These are phyloP conservation scores for Muscicapa striata DNA, from an alignment of 2,797 vertebrate species.

Conservation along the genomic window DNA sequence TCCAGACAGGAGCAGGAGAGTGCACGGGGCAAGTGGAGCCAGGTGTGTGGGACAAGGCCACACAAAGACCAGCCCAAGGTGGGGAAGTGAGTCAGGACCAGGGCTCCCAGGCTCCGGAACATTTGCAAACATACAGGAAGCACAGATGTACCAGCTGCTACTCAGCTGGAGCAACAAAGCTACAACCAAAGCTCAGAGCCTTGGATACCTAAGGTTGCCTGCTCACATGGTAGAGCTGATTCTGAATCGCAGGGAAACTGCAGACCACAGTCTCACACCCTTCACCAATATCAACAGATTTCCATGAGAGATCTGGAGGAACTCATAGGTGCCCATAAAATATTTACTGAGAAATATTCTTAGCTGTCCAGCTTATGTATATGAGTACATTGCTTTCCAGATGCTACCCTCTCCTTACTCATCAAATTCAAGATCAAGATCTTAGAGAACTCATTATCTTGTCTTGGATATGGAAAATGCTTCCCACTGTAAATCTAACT, in stretches of 20 bases:
- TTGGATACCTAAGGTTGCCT: not conserved
- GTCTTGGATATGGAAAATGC: not conserved
- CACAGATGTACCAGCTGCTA: not conserved
- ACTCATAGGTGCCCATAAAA: not conserved
- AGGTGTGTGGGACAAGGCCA: not conserved
- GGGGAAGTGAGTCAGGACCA: not conserved
- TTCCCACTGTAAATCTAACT: not conserved
- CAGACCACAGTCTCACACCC: not conserved
- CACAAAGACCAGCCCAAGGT: not conserved
- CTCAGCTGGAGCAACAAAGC: not conserved
- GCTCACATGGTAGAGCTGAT: not conserved
- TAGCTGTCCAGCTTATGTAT: not conserved
- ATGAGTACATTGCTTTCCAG: not conserved
- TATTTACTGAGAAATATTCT: not conserved
- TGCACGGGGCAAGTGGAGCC: rapidly evolving
- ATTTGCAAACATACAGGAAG: not conserved
- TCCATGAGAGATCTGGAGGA: not conserved
- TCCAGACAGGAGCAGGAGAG: not conserved
- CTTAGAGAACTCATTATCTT: not conserved
- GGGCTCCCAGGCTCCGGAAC: not conserved
- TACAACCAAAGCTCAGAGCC: not conserved
- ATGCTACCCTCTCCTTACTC: not conserved
- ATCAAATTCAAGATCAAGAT: not conserved
- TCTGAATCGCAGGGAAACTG: not conserved
- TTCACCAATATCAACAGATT: not conserved